These are phyloP conservation scores for Plebejus argus DNA, from an alignment of 2,888 invertebrate species.

Conservation along the genomic window DNA sequence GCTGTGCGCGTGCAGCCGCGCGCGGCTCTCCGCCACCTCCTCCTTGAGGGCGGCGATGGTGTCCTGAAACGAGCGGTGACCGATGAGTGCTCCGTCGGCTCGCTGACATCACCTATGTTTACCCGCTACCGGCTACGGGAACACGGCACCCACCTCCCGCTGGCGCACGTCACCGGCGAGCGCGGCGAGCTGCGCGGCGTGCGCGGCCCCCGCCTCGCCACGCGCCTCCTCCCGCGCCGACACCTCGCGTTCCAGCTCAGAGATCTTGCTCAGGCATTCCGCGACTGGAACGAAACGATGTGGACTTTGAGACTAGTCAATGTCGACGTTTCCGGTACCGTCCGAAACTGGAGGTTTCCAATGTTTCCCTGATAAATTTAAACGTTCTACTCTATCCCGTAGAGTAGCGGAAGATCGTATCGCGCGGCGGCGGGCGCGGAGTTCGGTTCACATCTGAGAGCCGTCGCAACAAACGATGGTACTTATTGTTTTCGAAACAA, in stretches of 20 bases:
- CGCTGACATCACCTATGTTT: neutral
- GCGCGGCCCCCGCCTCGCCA: constrained; percentile 74
- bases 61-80: constrained; percentile 51
- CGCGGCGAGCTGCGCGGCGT: constrained; percentile 68
- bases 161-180: constrained; percentile 71
- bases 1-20: constrained; percentile 69
- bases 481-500: neutral
- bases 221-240: constrained; percentile 74
- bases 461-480: neutral
- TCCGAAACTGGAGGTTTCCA: neutral
- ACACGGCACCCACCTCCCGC: constrained; percentile 60
- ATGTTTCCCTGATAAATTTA: neutral
- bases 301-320: neutral
- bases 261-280: constrained; percentile 79
- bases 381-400: neutral
- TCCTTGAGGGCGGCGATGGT: constrained; percentile 73
- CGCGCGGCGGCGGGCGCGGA: neutral
- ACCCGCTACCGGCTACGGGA: neutral
- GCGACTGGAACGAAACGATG: constrained; percentile 68
- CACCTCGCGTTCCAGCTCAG: constrained; percentile 80
- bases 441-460: neutral
- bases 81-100: neutral
- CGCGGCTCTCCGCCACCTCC: constrained; percentile 72
- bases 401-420: neutral
- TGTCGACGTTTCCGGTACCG: neutral